Evolutionary conservation across 2,888 invertebrate genomes (phyloP), one percentile per base, ranked within the genome.

Genomic region (Gymnoscelis rufifasciata): DNA sequence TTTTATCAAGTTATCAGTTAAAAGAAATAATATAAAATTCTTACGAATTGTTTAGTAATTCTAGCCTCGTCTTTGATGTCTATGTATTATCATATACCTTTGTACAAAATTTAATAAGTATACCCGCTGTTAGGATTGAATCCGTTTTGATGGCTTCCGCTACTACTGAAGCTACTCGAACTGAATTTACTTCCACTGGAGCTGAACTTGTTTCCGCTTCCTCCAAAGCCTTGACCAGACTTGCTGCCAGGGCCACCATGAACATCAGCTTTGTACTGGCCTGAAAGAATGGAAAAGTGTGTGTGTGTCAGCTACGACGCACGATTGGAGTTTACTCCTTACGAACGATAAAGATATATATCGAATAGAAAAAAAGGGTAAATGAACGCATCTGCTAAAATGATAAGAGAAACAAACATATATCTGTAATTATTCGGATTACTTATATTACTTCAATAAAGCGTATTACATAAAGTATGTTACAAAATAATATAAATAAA

Each of bases 41-140:
- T n/a, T n/a, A n/a, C n/a, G n/a, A n/a, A 12, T 12, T 2, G 6
- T 12, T 29, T 12, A 3, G 12, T 8, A 8, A 1, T 14, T 31
- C 31, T 13, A 31, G n/a, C 6, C 14, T 30, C 30, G 6, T 13
- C 13, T 6, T n/a, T 28, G n/a, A 28, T 7, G 8, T 30, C 13
- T 30, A 30, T 8, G 8, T 13, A 13, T 3, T 8, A 29, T 8
- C 30, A 31, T 8, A 4, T 6, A n/a, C 14, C 0, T n/a, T 12
- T 6, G 8, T 7, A 12, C n/a, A n/a, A n/a, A n/a, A 35, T 15
- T 35, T 45, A 52, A 35, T 52, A 52, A 11, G 49, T 49, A 46
- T 83, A 83, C 1, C 81, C 82, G 4, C 68, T 64, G 47, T 69
- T 74, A 1, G 68, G 29, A 37, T 66, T 75, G 53, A 72, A 79